Percentiles rank a stretch among this genome's conserved stretches.
These are phyloP conservation scores for Ctenopoma multispine DNA, from an alignment of 2,797 vertebrate species.

Conservation along the genomic window DNA sequence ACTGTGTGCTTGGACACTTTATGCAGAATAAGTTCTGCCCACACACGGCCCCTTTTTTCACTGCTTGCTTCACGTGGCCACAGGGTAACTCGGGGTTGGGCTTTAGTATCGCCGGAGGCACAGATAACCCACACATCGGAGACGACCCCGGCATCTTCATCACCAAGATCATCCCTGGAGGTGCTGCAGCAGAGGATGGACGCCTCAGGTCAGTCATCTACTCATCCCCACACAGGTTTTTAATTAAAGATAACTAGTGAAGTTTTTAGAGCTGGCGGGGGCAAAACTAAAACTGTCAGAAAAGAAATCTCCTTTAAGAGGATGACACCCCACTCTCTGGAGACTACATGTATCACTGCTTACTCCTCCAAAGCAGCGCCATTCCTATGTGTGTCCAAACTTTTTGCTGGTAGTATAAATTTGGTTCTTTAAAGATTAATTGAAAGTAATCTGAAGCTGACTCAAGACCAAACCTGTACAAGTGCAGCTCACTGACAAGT, in stretches of 20 bases:
- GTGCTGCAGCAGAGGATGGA: constrained; percentile 95
- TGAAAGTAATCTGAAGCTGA: too few relatives aligned
- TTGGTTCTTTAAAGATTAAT: too few relatives aligned
- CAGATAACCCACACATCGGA: constrained; percentile 96
- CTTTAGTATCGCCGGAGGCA: constrained; percentile 97
- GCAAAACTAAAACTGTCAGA: not conserved
- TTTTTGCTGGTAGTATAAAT: too few relatives aligned
- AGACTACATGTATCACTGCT: not conserved
- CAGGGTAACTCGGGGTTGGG: constrained; percentile 98
- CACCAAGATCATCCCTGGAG: constrained; percentile 97
- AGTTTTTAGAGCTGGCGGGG: not conserved
- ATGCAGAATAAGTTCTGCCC: constrained; percentile 5
- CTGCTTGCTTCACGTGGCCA: constrained; percentile 45
- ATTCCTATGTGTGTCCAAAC: too few relatives aligned
- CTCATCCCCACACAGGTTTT: not conserved
- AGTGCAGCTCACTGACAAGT: too few relatives aligned
- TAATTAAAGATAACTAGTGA: not conserved
- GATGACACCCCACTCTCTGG: constrained; percentile 20
- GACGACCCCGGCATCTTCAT: constrained; percentile 99
- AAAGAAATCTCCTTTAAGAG: constrained; percentile 5
- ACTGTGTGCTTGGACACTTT: constrained; percentile 1
- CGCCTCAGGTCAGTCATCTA: constrained; percentile 89
- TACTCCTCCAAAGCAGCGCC: too few relatives aligned
- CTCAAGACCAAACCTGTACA: too few relatives aligned
- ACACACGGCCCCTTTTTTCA: not conserved